Evolutionary conservation across 2,888 invertebrate species (phyloP).

Genomic region (Phortica okadai): DNA sequence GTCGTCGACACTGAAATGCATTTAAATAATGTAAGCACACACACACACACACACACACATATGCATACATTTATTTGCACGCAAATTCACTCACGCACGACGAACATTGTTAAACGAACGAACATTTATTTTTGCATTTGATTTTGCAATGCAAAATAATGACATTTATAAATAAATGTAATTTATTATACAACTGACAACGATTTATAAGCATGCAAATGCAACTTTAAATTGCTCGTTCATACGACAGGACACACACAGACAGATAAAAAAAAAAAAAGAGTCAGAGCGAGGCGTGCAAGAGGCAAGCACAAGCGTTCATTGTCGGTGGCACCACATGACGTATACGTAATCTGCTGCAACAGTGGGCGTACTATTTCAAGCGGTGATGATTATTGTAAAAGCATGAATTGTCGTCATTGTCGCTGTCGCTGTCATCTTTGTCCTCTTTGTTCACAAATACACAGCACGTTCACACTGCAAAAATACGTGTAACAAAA

Average conservation of each 20-base stretch:
- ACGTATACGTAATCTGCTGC: background rate
- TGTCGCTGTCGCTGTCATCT: no score
- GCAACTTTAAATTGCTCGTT: background rate
- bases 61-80: background rate
- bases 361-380: background rate
- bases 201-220: background rate
- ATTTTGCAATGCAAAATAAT: background rate
- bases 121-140: background rate
- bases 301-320: background rate
- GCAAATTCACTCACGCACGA: background rate
- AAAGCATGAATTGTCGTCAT: no score
- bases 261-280: no score
- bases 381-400: no score
- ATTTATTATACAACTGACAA: conserved; percentile 1
- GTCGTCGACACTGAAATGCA: background rate
- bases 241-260: no score
- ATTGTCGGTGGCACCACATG: background rate
- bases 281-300: no score
- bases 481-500: no score
- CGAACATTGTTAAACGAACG: background rate
- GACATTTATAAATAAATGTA: background rate
- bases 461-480: no score
- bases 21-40: background rate
- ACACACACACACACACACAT: background rate
- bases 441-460: no score